Base-by-base conservation (phyloP, 2,888 invertebrate species). In the Oscheius sp. region DNA sequence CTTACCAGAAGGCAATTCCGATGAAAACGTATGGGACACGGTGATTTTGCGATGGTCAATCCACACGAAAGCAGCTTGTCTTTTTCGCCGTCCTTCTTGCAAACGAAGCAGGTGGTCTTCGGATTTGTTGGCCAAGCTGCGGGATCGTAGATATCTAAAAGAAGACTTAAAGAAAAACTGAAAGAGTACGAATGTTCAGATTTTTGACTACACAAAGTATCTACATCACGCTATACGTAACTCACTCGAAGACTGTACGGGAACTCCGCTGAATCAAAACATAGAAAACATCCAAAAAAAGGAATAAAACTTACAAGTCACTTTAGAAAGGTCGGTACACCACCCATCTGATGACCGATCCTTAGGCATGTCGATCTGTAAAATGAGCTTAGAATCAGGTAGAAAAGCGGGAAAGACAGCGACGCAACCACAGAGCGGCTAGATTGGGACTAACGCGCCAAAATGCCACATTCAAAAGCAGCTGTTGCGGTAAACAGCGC, bases 11-110 rank as follows among this genome's bases (percentile, higher is more conserved):
- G 2, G 35, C 68, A 68, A 9, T 33, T 37, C 9, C 13, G n/a
- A 2, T 68, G 68, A 37, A 68, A 68, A 1, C 33, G 33, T 1
- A 55, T 55, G 7, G 68, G 55, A 55, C 68, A 68, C 4, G 11
- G n/a, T 1, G n/a, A 10, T 21, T 29, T 1, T 3, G 32, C 35
- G 53, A 53, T 32, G n/a, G 29, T 51, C 35, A 13, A n/a, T 53
- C 55, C 55, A 37, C 68, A 68, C 13, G 21, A 33, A 5, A 55
- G 7, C 11, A 68, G 53, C 10, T 33, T 35, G 1, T n/a, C 59
- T 42, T 42, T 42, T 32, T 53, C 53, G 29, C 3, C 53, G 13
- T 55, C 29, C 33, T 29, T 32, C 13, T 32, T 13, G 37, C 68
- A 68, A 2, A 68, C 42, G 42, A 55, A 68, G 42, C 68, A 68